Percentiles rank a stretch among this genome's conserved stretches.
These are phyloP conservation scores for Drosophila serrata DNA, from an alignment of 1,140 invertebrate genomes.

Conservation along the genomic window DNA sequence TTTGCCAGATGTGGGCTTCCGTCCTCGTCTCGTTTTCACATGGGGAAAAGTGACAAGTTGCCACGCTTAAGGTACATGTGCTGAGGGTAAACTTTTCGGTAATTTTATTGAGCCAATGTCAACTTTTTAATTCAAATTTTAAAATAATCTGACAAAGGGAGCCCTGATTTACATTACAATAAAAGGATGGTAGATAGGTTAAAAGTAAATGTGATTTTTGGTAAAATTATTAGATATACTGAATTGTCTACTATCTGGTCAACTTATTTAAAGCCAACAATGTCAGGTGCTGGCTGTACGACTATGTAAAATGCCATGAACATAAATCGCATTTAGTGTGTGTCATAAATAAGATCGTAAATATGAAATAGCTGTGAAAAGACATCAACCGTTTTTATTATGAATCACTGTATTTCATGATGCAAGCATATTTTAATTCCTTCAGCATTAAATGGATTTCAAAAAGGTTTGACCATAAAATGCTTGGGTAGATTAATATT, in stretches of 20 bases:
- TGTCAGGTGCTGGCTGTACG: slow-evolving; percentile 3
- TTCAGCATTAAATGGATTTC: background rate
- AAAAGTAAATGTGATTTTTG: background rate
- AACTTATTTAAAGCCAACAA: background rate
- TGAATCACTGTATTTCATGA: background rate
- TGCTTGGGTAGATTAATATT: background rate
- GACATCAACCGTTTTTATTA: background rate
- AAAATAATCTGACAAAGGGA: background rate
- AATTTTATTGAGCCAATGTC: slow-evolving; percentile 21
- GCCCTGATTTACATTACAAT: background rate
- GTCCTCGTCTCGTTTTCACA: slow-evolving; percentile 14
- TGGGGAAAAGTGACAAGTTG: slow-evolving; percentile 21
- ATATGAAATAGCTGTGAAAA: background rate
- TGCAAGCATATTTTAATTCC: background rate
- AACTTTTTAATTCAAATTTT: slow-evolving; percentile 37
- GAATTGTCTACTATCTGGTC: no score
- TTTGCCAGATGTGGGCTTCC: slow-evolving; percentile 59
- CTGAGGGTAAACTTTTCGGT: slow-evolving; percentile 19
- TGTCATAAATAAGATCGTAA: slow-evolving; percentile 24
- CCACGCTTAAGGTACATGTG: slow-evolving; percentile 9
- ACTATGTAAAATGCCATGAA: background rate
- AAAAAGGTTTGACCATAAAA: slow-evolving; percentile 12
- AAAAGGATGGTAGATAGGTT: background rate
- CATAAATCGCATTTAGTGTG: slow-evolving; percentile 21
- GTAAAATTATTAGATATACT: background rate